phyloP scores from a whole-genome alignment of 2,888 invertebrate genomes.

The Notodonta ziczac region DNA sequence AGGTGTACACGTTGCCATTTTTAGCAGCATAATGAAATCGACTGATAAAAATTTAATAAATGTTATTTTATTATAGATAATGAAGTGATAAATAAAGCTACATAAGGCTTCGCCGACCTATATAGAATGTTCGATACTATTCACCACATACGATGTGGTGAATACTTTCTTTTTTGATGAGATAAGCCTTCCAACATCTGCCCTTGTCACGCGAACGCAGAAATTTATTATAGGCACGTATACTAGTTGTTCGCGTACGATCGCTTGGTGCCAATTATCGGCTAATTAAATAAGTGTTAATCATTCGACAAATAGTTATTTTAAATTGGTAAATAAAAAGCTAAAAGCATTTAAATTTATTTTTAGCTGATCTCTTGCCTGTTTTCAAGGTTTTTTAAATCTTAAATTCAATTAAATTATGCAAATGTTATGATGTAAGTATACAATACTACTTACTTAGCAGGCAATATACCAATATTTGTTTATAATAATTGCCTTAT shows the following conservation, averaged over 20 bases:
- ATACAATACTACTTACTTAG: no score
- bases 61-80: slow-evolving; percentile 5
- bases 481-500: no score
- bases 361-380: no score
- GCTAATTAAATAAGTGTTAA: slow-evolving; percentile 18
- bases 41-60: slow-evolving; percentile 1
- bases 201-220: slow-evolving; percentile 46
- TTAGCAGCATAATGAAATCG: neutral
- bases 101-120: slow-evolving; percentile 17
- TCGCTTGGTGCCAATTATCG: slow-evolving; percentile 5
- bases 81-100: slow-evolving; percentile 9
- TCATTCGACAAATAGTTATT: neutral
- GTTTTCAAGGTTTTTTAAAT: no score
- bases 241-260: slow-evolving; percentile 16
- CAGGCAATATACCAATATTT: no score
- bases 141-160: slow-evolving; percentile 10
- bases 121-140: slow-evolving; percentile 31
- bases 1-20: neutral
- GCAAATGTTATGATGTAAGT: no score
- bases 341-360: no score
- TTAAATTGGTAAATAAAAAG: neutral
- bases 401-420: no score
- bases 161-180: slow-evolving; percentile 45
- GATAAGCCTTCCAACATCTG: slow-evolving; percentile 48
- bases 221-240: slow-evolving; percentile 34